Evolutionary conservation across 2,888 invertebrate genomes (phyloP), one percentile per base, ranked within the genome.

Genomic region (Syritta pipiens): DNA sequence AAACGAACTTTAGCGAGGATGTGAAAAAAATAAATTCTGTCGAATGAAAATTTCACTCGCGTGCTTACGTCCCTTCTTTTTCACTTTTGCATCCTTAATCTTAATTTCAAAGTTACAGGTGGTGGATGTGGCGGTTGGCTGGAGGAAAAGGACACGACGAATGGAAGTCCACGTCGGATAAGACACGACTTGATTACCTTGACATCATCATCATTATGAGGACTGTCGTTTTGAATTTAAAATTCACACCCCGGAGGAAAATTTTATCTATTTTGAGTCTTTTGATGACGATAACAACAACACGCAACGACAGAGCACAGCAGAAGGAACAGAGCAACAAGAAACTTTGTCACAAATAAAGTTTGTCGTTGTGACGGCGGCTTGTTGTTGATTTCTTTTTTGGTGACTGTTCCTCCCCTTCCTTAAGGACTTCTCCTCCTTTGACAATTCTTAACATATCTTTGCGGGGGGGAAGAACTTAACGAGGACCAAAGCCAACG

Each of bases 121-220:
- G 76, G 69, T 37, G n/a, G n/a, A n/a, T n/a, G n/a, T n/a, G 28
- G 28, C 6, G 42, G 53, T n/a, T 71, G 37, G 53, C 20, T 24
- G 12, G 2, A 7, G 22, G 20, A 26, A 24, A 9, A 26, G 30
- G 30, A 12, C 12, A 14, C 14, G 14, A 14, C 14, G 2, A 2
- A 14, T 10, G 26, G 51, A n/a, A 17, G 60, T 44, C 7, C 37
- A 35, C 49, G 69, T 44, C 30, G 42, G 68, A 75, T 60, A 60
- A 55, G 67, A 53, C 57, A 49, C n/a, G n/a, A 74, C 69, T 69
- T 75, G 62, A 68, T 76, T 69, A 69, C 62, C 63, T 63, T 63
- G 69, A 69, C 76, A 69, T 57, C 76, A 76, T 76, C 75, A 76
- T 76, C 60, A 69, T 69, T 62, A 76, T 51, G 44, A 37, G 51